Base-by-base conservation (phyloP, 2,888 invertebrate species). In the Lamellibrachia satsuma region DNA sequence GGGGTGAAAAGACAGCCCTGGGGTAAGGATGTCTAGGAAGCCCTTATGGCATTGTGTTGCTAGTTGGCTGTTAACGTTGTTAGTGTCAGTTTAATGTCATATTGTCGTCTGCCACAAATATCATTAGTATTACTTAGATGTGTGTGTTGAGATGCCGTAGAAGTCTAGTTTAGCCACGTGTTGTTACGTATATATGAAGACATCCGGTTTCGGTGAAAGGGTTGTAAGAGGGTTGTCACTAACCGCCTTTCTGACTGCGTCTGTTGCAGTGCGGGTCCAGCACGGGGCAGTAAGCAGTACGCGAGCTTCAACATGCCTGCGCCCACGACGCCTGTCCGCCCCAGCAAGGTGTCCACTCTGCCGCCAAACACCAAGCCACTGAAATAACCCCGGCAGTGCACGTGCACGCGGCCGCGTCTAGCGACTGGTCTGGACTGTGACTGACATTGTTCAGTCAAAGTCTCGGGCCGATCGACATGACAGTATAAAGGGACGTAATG, bases 321-420 rank as follows among this genome's bases (percentile, higher is more conserved):
- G 15, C 92, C 90, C 22, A 90, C 75, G 8, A 90, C 90, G 15
- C n/a, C 92, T 22, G 92, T 91, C 60, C 93, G 93, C 39, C 92
- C 60, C 15, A 97, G 97, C 95, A 97, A 97, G 97, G 97, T 98
- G 96, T 92, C 94, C 57, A 94, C 94, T 52, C 92, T 94, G 91
- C 94, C 94, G 7, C 92, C 94, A 91, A 94, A 94, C 92, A 93
- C 93, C 92, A 94, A 94, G 91, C 94, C 94, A n/a, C 93, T 94
- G n/a, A 94, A 94, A 93, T 94, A 94, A 57, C 27, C 52, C 52
- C 39, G 52, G 92, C 60, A 92, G 60, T 92, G 60, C 60, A 92
- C 60, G 39, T 51, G 52, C 22, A 7, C 39, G 11, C 39, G 60
- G 27, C 52, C 7, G 52, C 39, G 39, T 92, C 52, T 22, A 75